phyloP scores from a whole-genome alignment of 2,113 vertebrate species.

The Arenaria interpres region DNA sequence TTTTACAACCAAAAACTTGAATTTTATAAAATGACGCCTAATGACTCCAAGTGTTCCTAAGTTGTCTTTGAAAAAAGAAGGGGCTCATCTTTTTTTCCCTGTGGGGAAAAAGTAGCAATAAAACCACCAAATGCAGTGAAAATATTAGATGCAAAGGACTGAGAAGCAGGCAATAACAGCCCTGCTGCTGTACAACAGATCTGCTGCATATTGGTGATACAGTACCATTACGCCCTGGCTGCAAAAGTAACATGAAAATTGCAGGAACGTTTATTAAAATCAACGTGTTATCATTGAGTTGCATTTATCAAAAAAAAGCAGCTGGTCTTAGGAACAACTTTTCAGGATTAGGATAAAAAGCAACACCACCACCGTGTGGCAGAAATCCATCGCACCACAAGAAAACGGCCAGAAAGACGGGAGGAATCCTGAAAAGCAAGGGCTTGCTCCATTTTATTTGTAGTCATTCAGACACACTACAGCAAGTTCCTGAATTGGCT shows the following conservation, averaged over 20 bases:
- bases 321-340: neutral
- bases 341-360: neutral
- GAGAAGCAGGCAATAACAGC: neutral
- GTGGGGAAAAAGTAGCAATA: neutral
- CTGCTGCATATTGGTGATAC: neutral
- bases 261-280: neutral
- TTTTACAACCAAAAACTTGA: neutral
- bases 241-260: slow-evolving; percentile 30
- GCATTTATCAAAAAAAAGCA: neutral
- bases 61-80: neutral
- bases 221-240: neutral
- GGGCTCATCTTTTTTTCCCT: neutral
- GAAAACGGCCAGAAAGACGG: neutral
- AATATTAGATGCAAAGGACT: neutral
- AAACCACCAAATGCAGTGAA: neutral
- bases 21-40: neutral
- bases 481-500: rapidly evolving
- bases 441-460: neutral
- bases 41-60: neutral
- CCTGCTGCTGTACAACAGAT: neutral
- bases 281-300: neutral
- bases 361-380: slow-evolving; percentile 76
- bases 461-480: rapidly evolving
- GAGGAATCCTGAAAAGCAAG: neutral
- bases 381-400: neutral